Conservation (phyloP, 2,888 invertebrate genomes). For the Trimorus sp. region DNA sequence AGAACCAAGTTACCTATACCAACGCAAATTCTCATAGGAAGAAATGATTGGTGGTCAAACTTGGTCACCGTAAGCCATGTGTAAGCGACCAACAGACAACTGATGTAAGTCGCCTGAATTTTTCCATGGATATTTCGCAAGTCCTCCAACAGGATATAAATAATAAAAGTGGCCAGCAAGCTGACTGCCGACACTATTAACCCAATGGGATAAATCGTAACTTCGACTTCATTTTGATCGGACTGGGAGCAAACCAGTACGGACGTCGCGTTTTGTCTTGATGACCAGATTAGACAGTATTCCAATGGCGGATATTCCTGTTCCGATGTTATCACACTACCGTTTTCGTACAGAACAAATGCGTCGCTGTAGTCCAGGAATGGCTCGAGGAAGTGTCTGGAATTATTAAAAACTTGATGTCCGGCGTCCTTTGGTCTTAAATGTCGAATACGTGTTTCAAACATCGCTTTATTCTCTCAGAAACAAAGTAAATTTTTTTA, state of each 20-base stretch:
- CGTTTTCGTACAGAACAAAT: constrained; percentile 63
- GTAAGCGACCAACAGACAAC: constrained; percentile 72
- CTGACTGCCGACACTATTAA: constrained; percentile 72
- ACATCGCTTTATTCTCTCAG: too few relatives aligned
- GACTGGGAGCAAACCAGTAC: constrained; percentile 45
- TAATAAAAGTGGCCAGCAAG: constrained; percentile 73
- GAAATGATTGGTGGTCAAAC: constrained; percentile 43
- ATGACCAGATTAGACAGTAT: constrained; percentile 64
- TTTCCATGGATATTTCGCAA: constrained; percentile 77
- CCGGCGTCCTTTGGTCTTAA: too few relatives aligned
- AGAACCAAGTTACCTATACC: constrained; percentile 63
- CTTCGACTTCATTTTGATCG: neutral
- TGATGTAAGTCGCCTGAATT: constrained; percentile 73
- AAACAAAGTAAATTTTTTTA: too few relatives aligned
- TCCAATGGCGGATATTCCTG: constrained; percentile 19
- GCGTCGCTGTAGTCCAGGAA: constrained; percentile 39
- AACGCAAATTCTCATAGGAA: constrained; percentile 61
- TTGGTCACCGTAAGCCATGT: constrained; percentile 70
- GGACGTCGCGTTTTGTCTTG: constrained; percentile 20
- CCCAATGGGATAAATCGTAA: constrained; percentile 63
- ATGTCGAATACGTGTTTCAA: too few relatives aligned
- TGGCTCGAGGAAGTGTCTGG: constrained; percentile 63
- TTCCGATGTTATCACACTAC: constrained; percentile 23
- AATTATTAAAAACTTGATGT: constrained; percentile 2
- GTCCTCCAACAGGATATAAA: constrained; percentile 74